phyloP scores from a whole-genome alignment of 92 coral and sea anemone genomes.

The Epizoanthus illoricatus region DNA sequence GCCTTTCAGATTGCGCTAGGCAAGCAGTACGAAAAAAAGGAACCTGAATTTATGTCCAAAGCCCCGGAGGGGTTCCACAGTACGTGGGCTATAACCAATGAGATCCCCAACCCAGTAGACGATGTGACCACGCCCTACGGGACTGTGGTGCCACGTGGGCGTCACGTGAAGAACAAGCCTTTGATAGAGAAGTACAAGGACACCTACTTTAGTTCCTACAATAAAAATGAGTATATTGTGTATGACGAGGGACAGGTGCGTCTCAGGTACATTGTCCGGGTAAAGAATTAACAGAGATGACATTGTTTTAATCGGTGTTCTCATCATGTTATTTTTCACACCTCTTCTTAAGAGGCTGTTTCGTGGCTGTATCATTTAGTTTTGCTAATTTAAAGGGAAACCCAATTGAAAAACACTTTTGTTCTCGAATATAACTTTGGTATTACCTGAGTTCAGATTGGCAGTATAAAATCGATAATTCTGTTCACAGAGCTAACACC shows the following conservation, averaged over 20 bases:
- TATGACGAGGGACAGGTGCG: conserved; percentile 76
- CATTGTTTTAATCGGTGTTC: too few relatives aligned
- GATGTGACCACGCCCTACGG: conserved; percentile 91
- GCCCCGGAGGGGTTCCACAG: conserved; percentile 78
- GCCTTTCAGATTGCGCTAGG: conserved; percentile 75
- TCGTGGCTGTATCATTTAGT: too few relatives aligned
- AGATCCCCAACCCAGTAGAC: conserved; percentile 67
- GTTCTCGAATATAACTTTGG: too few relatives aligned
- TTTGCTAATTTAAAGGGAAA: too few relatives aligned
- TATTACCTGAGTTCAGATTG: too few relatives aligned
- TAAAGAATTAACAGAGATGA: conserved; percentile 8
- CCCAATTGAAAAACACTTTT: too few relatives aligned
- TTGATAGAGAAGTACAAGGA: conserved; percentile 51
- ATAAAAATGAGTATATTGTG: conserved; percentile 68
- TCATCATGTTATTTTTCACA: too few relatives aligned
- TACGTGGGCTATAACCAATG: conserved; percentile 57
- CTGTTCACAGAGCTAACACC: too few relatives aligned
- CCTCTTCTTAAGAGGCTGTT: too few relatives aligned
- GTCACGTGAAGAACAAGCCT: conserved; percentile 44
- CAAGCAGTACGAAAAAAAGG: conserved; percentile 22
- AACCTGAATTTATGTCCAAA: conserved; percentile 32
- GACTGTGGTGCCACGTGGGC: conserved; percentile 77
- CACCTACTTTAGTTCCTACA: background rate
- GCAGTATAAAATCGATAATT: too few relatives aligned
- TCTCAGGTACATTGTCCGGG: conserved; percentile 59